Conservation (phyloP, 2,888 invertebrate genomes). For the Eupithecia subfuscata region DNA sequence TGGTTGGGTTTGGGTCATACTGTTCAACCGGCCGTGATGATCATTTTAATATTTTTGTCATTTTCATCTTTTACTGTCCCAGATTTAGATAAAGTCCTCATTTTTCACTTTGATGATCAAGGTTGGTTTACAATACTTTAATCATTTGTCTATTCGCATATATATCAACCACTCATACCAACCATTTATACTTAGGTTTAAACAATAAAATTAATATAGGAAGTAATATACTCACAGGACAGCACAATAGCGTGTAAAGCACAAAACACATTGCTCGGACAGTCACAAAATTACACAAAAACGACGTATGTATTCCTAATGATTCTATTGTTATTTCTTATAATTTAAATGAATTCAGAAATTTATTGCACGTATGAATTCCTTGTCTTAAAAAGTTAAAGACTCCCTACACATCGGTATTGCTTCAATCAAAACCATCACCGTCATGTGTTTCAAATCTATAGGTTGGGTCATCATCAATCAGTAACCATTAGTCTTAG, state of each 20-base stretch:
- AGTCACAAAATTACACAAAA: slow-evolving; percentile 20
- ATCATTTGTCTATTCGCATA: background rate
- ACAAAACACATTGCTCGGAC: slow-evolving; percentile 19
- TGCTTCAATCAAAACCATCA: background rate
- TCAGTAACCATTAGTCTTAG: background rate
- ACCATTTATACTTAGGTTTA: background rate
- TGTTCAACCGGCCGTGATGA: too few species aligned
- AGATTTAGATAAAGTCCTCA: too few species aligned
- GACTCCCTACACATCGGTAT: background rate
- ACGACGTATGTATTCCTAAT: background rate
- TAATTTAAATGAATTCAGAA: background rate
- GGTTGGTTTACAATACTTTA: background rate
- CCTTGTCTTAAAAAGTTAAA: background rate
- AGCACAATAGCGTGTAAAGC: slow-evolving; percentile 30
- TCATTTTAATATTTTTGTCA: too few species aligned
- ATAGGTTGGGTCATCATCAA: background rate
- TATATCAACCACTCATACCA: background rate
- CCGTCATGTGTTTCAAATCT: background rate
- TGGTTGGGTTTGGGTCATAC: background rate
- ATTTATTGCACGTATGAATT: background rate
- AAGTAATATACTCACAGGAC: slow-evolving; percentile 25
- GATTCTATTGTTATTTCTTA: background rate
- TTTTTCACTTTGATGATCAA: background rate
- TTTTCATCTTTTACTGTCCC: too few species aligned
- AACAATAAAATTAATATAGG: background rate